Conservation (phyloP, 2,113 vertebrate species). For the Fulmarus glacialis region DNA sequence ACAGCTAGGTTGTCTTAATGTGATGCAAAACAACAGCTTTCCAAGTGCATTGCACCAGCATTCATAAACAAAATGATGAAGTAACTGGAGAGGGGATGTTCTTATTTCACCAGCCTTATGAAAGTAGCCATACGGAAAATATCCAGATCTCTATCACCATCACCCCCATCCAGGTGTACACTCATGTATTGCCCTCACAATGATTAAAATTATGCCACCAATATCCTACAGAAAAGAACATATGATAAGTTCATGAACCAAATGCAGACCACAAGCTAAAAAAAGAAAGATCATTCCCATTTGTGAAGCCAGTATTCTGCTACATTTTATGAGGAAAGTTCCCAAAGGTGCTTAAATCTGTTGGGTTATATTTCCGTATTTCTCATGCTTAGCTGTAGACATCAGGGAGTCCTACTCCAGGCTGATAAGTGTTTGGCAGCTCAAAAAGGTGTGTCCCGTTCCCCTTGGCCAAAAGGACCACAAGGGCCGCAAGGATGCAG, state of each 20-base stretch:
- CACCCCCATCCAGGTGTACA: background rate
- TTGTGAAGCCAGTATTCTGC: background rate
- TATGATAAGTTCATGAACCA: background rate
- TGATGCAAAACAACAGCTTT: background rate
- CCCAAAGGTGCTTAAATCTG: background rate
- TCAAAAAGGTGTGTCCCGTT: conserved; percentile 16
- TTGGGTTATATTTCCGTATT: background rate
- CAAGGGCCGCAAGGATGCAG: conserved; percentile 46
- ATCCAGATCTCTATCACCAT: background rate
- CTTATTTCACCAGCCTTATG: background rate
- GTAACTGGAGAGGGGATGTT: background rate
- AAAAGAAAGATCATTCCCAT: background rate
- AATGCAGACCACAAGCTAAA: background rate
- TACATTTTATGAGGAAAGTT: background rate
- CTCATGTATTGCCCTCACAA: background rate
- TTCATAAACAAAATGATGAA: background rate
- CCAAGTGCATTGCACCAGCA: background rate
- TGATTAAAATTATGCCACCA: background rate
- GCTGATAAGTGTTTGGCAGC: background rate
- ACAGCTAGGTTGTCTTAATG: background rate
- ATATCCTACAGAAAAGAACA: background rate
- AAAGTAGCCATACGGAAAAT: background rate
- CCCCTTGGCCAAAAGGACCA: conserved; percentile 34
- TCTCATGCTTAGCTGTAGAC: background rate
- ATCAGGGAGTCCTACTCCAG: background rate